Base-by-base conservation (phyloP, 2,797 vertebrate species). In the Hemibagrus guttatus region DNA sequence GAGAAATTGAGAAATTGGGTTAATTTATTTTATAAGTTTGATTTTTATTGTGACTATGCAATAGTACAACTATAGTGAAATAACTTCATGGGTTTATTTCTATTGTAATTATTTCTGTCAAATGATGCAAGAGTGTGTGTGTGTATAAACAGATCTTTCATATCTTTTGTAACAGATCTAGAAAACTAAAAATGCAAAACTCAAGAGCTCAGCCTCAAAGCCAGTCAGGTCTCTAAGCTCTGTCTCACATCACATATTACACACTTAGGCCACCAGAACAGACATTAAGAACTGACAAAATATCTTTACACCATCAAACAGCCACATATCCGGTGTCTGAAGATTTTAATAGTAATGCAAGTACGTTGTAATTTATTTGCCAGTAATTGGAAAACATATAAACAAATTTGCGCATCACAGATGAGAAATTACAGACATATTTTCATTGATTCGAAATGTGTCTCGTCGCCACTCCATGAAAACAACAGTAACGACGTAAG, bases 141-240 rank as follows among this genome's bases (percentile, higher is more conserved):
- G 8, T 35, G 35, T 26, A 23, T 16, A n/a, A 61, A 63, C 23
- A 63, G 78, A n/a, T 42, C 23, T 63, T 59, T 80, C 23, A 63
- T 58, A n/a, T 42, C 23, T 63, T 49, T 49, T 49, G 8, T 49
- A 61, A 63, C 39, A 63, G 79, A n/a, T 42, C 14, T 63, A 42
- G 63, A 63, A 78, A 75, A 76, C n/a, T 80, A 61, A 26, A 80
- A 26, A 80, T n/a, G 23, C 58, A 61, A 23, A 80, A 19, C 26
- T 21, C 6, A 64, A 49, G 1, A 17, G 26, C 4, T 39, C 2
- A 17, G 49, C 76, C 9, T 39, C 4, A 49, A 49, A 28, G n/a
- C 42, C 13, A 79, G 59, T 46, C 39, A 0, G 17, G 17, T 46
- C 26, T 63, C 6, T 49, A 59, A 11, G 59, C 35, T 31, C 6